Evolutionary conservation across 2,888 invertebrate species (phyloP).

Genomic region (Noctua janthina): DNA sequence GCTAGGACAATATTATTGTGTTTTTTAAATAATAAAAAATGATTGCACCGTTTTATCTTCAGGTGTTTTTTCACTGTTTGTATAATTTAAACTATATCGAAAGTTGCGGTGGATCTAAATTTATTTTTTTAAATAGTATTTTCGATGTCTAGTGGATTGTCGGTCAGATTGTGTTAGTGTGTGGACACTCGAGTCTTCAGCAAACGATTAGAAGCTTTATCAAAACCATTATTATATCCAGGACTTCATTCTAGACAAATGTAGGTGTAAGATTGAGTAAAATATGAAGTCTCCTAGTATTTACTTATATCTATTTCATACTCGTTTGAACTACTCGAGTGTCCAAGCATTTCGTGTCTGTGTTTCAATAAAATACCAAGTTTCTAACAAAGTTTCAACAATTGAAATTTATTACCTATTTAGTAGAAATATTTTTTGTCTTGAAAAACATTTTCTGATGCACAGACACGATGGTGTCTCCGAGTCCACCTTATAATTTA

Average conservation of each 20-base stretch:
- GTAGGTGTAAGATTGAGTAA: slow-evolving; percentile 57
- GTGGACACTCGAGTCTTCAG: slow-evolving; percentile 52
- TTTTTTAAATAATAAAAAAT: slow-evolving; percentile 76
- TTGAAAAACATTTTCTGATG: slow-evolving; percentile 30
- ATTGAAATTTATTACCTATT: slow-evolving; percentile 35
- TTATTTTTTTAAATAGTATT: slow-evolving; percentile 81
- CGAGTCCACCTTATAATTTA: slow-evolving; percentile 71
- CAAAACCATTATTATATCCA: slow-evolving; percentile 51
- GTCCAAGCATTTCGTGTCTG: slow-evolving; percentile 49
- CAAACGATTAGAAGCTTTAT: slow-evolving; percentile 61
- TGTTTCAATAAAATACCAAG: slow-evolving; percentile 42
- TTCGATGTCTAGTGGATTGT: slow-evolving; percentile 59
- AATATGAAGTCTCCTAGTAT: slow-evolving; percentile 55
- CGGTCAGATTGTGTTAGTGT: slow-evolving; percentile 48
- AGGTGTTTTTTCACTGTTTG: slow-evolving; percentile 75
- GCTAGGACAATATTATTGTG: slow-evolving; percentile 87
- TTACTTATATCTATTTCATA: slow-evolving; percentile 42
- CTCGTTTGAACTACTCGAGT: slow-evolving; percentile 54
- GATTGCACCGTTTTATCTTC: slow-evolving; percentile 83
- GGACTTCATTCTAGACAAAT: slow-evolving; percentile 63
- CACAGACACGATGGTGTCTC: slow-evolving; percentile 40
- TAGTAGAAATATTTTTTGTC: slow-evolving; percentile 41
- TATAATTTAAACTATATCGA: slow-evolving; percentile 69
- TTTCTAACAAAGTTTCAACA: slow-evolving; percentile 37
- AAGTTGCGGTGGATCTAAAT: slow-evolving; percentile 80